Conservation (phyloP, 2,797 vertebrate species). For the Hapalemur alaotrensis region DNA sequence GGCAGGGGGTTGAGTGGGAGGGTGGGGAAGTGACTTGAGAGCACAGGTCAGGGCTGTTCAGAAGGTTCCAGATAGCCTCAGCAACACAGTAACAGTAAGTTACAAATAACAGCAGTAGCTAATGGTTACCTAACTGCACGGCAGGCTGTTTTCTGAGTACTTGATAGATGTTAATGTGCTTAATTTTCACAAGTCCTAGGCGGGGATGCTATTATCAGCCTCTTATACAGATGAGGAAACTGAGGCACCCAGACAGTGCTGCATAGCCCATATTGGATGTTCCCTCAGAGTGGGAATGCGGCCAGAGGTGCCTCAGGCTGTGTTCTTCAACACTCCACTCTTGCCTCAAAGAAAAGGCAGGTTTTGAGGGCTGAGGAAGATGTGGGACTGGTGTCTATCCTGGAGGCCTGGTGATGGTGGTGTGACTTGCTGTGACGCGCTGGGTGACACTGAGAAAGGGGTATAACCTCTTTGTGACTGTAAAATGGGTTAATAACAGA, state of each 20-base stretch:
- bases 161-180: background rate
- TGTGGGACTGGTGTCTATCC: background rate
- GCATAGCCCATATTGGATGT: background rate
- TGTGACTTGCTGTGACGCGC: background rate
- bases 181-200: background rate
- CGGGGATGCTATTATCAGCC: background rate
- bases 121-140: rapidly evolving
- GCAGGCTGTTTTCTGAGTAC: background rate
- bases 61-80: background rate
- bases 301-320: background rate
- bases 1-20: background rate
- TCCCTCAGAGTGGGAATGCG: background rate
- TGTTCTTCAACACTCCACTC: rapidly evolving
- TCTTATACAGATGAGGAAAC: background rate
- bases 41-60: background rate
- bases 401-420: background rate
- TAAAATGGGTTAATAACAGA: background rate
- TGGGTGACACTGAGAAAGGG: background rate
- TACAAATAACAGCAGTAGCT: background rate
- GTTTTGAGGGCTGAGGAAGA: background rate
- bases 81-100: background rate
- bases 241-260: background rate
- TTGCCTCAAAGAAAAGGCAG: background rate
- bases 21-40: background rate
- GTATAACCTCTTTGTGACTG: background rate